Percentiles rank a stretch among this genome's conserved stretches.
These are phyloP conservation scores for Sebastes reedi DNA, from an alignment of 2,797 vertebrate genomes.

Conservation along the genomic window DNA sequence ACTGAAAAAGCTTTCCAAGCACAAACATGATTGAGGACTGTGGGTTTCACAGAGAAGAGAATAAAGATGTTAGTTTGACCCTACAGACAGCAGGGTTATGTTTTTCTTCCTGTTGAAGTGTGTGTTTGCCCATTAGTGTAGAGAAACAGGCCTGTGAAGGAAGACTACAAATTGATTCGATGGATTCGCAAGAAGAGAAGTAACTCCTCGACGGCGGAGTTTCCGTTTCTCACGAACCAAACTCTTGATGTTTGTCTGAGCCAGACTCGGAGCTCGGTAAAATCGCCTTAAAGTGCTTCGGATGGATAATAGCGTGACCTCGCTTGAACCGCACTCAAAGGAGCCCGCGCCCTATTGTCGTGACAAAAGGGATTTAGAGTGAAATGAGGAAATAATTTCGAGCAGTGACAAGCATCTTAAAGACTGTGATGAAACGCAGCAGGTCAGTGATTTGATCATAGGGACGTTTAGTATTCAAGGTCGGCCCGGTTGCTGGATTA, in stretches of 20 bases:
- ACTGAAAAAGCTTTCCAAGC: background rate
- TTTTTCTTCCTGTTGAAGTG: background rate
- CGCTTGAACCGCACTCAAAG: conserved; percentile 41
- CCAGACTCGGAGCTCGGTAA: conserved; percentile 23
- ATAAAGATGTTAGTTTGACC: background rate
- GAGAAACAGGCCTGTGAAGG: background rate
- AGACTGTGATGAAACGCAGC: conserved; percentile 47
- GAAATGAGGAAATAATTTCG: conserved; percentile 58
- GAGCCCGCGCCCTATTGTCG: conserved; percentile 23
- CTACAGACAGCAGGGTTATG: background rate
- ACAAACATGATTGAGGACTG: background rate
- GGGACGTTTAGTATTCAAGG: conserved; percentile 1
- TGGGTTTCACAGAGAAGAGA: background rate
- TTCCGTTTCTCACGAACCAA: conserved; percentile 30
- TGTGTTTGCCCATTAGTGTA: background rate
- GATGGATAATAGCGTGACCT: conserved; percentile 57
- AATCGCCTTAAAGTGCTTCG: conserved; percentile 42
- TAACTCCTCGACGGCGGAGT: conserved; percentile 12
- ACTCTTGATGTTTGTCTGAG: conserved; percentile 25
- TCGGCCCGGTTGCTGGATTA: conserved; percentile 4
- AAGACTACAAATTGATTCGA: background rate
- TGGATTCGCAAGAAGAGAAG: conserved; percentile 10
- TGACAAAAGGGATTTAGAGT: conserved; percentile 55
- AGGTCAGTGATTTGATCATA: conserved; percentile 35
- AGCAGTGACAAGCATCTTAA: conserved; percentile 48